phyloP scores from a whole-genome alignment of 2,113 vertebrate genomes.

The Ailurus styani region DNA sequence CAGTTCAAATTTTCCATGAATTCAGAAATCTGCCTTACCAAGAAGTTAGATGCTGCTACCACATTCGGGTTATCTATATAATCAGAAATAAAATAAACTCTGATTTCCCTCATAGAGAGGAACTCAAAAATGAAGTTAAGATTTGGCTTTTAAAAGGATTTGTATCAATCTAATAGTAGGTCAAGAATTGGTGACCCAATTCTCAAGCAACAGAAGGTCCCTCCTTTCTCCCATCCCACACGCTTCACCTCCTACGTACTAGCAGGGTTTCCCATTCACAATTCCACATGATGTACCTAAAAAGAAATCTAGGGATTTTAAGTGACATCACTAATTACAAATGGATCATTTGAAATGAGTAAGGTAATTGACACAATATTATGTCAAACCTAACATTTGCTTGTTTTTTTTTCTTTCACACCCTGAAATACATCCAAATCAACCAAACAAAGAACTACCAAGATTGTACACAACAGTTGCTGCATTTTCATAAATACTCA shows the following conservation, averaged over 20 bases:
- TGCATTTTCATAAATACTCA: constrained; percentile 20
- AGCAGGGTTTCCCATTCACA: neutral
- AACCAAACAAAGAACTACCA: constrained; percentile 66
- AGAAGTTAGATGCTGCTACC: neutral
- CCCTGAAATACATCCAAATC: constrained; percentile 22
- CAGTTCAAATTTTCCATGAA: neutral
- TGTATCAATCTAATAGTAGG: neutral
- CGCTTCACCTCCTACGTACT: neutral
- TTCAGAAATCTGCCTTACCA: neutral
- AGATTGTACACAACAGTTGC: neutral
- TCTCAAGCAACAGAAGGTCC: neutral
- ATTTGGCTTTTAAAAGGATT: neutral
- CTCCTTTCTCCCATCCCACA: neutral
- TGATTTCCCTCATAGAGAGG: neutral
- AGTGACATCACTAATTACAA: constrained; percentile 9
- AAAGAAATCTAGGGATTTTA: constrained; percentile 4
- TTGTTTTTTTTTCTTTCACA: constrained; percentile 37
- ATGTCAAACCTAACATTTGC: constrained; percentile 39
- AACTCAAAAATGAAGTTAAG: neutral
- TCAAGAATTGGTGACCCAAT: neutral
- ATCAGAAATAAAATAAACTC: neutral
- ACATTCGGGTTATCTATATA: neutral
- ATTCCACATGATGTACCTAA: neutral
- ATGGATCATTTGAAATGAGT: constrained; percentile 24
- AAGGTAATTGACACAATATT: constrained; percentile 41